phyloP scores from a whole-genome alignment of 2,888 invertebrate genomes.

The Epinotia nisella region DNA sequence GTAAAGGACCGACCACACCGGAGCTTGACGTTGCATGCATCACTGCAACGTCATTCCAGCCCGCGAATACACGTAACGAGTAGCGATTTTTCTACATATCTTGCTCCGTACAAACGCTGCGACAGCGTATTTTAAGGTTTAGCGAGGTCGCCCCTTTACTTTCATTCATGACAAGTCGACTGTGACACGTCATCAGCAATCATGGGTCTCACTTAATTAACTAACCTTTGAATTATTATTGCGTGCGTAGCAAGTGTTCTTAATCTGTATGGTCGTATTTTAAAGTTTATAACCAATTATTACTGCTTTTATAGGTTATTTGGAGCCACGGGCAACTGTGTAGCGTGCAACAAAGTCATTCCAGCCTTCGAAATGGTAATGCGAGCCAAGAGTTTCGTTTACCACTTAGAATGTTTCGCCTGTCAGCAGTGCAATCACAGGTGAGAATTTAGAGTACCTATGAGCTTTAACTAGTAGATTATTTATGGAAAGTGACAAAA shows the following conservation, averaged over 20 bases:
- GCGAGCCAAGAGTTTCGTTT: constrained; percentile 96
- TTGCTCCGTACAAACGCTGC: neutral
- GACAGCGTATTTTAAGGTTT: neutral
- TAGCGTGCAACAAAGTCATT: constrained; percentile 96
- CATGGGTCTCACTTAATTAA: neutral
- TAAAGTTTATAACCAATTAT: constrained; percentile 55
- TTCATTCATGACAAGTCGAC: neutral
- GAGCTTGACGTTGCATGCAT: neutral
- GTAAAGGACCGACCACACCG: constrained; percentile 43
- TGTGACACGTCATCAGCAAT: neutral
- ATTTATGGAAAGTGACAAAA: neutral
- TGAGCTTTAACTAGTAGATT: neutral
- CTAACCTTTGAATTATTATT: constrained; percentile 13
- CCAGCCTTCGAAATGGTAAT: constrained; percentile 98
- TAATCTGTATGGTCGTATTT: constrained; percentile 63
- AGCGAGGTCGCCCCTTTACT: constrained; percentile 1
- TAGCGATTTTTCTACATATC: too few relatives aligned
- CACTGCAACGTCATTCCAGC: too few relatives aligned
- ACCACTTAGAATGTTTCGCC: constrained; percentile 97
- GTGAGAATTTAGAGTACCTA: constrained; percentile 74
- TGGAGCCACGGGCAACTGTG: constrained; percentile 95
- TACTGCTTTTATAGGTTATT: constrained; percentile 88
- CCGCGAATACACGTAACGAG: too few relatives aligned
- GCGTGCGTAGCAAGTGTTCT: constrained; percentile 61
- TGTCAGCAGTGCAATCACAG: constrained; percentile 98